phyloP scores from a whole-genome alignment of 2,888 invertebrate species.

The Hetaerina titia region DNA sequence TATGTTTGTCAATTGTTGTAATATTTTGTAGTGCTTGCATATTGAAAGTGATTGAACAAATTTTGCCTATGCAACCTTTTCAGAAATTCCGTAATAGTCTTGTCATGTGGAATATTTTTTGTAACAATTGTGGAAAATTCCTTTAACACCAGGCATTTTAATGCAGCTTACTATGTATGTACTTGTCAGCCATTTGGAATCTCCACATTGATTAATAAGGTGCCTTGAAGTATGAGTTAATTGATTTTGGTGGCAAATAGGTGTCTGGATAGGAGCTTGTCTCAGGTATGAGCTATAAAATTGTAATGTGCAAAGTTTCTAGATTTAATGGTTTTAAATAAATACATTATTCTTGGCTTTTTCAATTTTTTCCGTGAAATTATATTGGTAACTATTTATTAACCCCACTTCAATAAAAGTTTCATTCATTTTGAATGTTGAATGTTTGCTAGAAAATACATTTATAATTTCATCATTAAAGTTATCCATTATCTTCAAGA shows the following conservation, averaged over 20 bases:
- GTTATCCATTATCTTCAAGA: neutral
- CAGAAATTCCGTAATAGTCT: constrained; percentile 62
- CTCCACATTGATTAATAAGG: constrained; percentile 67
- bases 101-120: constrained; percentile 65
- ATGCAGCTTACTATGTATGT: constrained; percentile 64
- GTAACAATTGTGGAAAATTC: constrained; percentile 67
- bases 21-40: constrained; percentile 61
- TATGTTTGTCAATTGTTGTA: constrained; percentile 65
- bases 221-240: constrained; percentile 66
- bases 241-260: constrained; percentile 66
- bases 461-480: constrained; percentile 33
- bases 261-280: constrained; percentile 67
- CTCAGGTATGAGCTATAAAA: constrained; percentile 64
- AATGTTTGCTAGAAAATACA: neutral
- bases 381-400: constrained; percentile 6
- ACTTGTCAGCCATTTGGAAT: constrained; percentile 66
- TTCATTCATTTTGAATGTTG: neutral
- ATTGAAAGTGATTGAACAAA: constrained; percentile 28
- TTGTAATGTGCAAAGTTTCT: constrained; percentile 55
- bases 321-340: constrained; percentile 64
- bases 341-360: constrained; percentile 57
- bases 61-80: constrained; percentile 60
- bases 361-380: constrained; percentile 33
- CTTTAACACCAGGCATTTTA: constrained; percentile 60
- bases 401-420: neutral